Evolutionary conservation across 2,888 invertebrate species (phyloP).

Genomic region (Chalcosyrphus nemorum): DNA sequence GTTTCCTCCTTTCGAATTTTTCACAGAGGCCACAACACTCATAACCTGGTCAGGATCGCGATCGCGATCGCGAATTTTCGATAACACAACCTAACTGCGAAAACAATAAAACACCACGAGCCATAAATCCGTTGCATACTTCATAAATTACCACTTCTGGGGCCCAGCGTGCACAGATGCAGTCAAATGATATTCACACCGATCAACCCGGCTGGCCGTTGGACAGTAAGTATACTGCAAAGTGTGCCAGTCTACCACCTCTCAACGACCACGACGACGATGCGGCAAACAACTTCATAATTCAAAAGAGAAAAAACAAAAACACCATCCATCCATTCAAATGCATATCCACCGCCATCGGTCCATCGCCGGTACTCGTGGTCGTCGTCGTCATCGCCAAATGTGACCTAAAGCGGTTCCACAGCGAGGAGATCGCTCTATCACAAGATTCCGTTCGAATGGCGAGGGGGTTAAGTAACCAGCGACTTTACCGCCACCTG

Average conservation of each 20-base stretch:
- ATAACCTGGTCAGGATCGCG: conserved; percentile 68
- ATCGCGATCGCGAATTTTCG: conserved; percentile 59
- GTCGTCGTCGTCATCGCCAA: conserved; percentile 23
- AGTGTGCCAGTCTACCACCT: conserved; percentile 44
- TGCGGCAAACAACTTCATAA: conserved; percentile 70
- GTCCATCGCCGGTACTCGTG: conserved; percentile 34
- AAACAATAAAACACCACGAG: conserved; percentile 72
- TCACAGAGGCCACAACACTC: conserved; percentile 52
- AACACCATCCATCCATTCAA: no score
- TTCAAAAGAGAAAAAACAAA: no score
- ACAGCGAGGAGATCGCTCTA: conserved; percentile 51
- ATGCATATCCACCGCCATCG: neutral
- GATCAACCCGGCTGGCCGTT: conserved; percentile 33
- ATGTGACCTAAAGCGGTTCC: conserved; percentile 64
- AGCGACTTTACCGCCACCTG: conserved; percentile 62
- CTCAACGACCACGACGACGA: conserved; percentile 37
- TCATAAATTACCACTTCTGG: conserved; percentile 66
- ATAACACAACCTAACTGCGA: conserved; percentile 68
- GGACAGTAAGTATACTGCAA: conserved; percentile 27
- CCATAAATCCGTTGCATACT: conserved; percentile 72
- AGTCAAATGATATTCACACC: conserved; percentile 71
- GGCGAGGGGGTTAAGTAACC: neutral
- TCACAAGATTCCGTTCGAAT: conserved; percentile 7
- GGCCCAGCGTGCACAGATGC: conserved; percentile 67
- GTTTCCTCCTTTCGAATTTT: conserved; percentile 68